phyloP scores from a whole-genome alignment of 2,888 invertebrate genomes.

The Molanna angustata region DNA sequence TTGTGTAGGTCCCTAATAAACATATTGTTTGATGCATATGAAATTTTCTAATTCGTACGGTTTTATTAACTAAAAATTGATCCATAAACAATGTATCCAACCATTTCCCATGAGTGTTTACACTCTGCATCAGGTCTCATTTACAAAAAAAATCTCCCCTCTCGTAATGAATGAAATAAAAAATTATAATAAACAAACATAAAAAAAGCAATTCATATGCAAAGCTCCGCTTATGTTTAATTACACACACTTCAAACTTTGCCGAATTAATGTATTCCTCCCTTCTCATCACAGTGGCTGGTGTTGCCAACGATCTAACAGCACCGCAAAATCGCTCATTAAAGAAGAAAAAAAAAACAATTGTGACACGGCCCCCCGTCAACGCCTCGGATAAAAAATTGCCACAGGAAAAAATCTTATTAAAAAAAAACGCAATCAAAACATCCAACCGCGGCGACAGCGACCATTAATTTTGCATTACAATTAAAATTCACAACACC shows the following conservation, averaged over 20 bases:
- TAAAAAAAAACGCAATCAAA: conserved; percentile 33
- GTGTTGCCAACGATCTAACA: conserved; percentile 23
- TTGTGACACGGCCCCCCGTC: conserved; percentile 15
- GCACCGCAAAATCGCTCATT: conserved; percentile 32
- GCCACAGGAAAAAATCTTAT: conserved; percentile 29
- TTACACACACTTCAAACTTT: conserved; percentile 27
- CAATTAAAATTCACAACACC: conserved; percentile 27
- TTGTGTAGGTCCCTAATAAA: no score
- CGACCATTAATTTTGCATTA: conserved; percentile 33
- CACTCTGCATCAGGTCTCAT: no score
- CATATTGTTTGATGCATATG: no score
- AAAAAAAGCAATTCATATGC: conserved; percentile 26
- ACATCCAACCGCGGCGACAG: conserved; percentile 28
- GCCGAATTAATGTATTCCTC: conserved; percentile 22
- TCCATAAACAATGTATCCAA: no score
- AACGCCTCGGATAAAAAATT: conserved; percentile 24
- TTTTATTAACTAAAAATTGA: no score
- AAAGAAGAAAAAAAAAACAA: conserved; percentile 24
- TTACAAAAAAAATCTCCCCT: no score
- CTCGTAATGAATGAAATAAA: no score
- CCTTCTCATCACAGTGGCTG: conserved; percentile 20
- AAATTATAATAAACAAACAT: no score
- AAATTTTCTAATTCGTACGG: no score
- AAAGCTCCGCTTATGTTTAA: conserved; percentile 29
- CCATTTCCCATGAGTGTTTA: no score